These are phyloP conservation scores for Nebria ingens DNA, from an alignment of 1,140 invertebrate genomes.

Conservation along the genomic window DNA sequence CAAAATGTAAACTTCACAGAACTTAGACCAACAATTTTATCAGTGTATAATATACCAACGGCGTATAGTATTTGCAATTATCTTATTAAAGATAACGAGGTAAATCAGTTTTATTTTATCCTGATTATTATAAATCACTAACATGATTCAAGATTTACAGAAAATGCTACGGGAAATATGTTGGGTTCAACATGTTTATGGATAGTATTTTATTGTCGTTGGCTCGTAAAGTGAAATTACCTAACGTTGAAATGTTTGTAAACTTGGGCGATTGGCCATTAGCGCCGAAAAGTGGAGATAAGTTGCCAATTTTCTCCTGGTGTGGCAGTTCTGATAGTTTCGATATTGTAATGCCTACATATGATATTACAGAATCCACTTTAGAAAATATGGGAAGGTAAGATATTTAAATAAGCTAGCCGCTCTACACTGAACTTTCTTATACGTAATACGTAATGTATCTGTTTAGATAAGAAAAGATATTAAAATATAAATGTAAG, in stretches of 20 bases:
- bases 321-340: conserved; percentile 74
- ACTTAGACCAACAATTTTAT: not conserved
- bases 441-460: not conserved
- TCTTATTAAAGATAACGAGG: conserved; percentile 68
- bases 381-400: conserved; percentile 86
- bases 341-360: conserved; percentile 92
- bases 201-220: conserved; percentile 81
- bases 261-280: conserved; percentile 96
- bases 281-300: conserved; percentile 39
- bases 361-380: conserved; percentile 87
- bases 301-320: conserved; percentile 91
- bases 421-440: not conserved
- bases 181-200: conserved; percentile 94
- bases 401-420: conserved; percentile 11
- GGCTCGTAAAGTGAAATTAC: conserved; percentile 68
- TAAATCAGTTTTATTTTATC: conserved; percentile 33
- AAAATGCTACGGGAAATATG: conserved; percentile 85
- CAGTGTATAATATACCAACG: conserved; percentile 54
- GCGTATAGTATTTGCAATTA: conserved; percentile 86
- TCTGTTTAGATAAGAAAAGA: too few relatives aligned
- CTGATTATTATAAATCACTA: not conserved
- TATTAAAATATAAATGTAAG: too few relatives aligned
- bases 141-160: conserved; percentile 55
- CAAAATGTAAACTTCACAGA: conserved; percentile 2
- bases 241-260: conserved; percentile 83